A percentile compares a stretch with the other conserved stretches of the same genome.
These are phyloP conservation scores for Heteropelma amictum DNA, from an alignment of 2,888 invertebrate genomes.

Conservation along the genomic window DNA sequence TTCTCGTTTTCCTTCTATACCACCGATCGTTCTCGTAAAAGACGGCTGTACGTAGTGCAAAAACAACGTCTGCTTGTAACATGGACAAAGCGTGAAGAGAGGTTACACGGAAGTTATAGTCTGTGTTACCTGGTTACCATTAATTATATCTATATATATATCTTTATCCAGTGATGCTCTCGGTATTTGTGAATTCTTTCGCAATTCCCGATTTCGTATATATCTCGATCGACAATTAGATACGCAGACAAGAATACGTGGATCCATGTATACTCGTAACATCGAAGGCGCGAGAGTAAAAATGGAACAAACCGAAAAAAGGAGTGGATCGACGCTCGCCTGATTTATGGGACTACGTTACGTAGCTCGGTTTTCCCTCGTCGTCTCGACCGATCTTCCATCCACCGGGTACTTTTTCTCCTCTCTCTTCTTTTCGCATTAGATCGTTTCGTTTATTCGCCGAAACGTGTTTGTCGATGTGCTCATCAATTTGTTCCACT, in stretches of 20 bases:
- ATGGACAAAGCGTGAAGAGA: not conserved
- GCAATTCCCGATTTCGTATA: conserved; percentile 51
- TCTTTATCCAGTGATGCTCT: not conserved
- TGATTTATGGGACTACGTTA: conserved; percentile 56
- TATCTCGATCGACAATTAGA: conserved; percentile 59
- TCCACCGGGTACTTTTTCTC: conserved; percentile 24
- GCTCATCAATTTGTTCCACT: conserved; percentile 14
- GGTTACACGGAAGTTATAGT: conserved; percentile 9
- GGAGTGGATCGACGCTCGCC: conserved; percentile 49
- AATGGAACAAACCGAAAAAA: conserved; percentile 56
- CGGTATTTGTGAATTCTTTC: not conserved
- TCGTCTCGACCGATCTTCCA: conserved; percentile 33
- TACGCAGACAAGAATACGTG: conserved; percentile 1
- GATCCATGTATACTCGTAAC: not conserved
- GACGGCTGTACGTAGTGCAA: conserved; percentile 17
- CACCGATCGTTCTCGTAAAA: conserved; percentile 26
- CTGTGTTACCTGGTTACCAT: not conserved
- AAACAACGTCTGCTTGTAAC: conserved; percentile 14
- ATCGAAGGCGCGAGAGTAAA: conserved; percentile 32
- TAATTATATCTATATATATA: not conserved
- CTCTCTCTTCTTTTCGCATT: conserved; percentile 14
- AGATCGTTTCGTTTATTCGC: conserved; percentile 29
- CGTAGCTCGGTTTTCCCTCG: conserved; percentile 21
- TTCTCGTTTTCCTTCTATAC: conserved; percentile 14
- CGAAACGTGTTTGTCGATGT: conserved; percentile 18